Base-by-base conservation (phyloP, 2,888 invertebrate species). In the Dromius quadrimaculatus region DNA sequence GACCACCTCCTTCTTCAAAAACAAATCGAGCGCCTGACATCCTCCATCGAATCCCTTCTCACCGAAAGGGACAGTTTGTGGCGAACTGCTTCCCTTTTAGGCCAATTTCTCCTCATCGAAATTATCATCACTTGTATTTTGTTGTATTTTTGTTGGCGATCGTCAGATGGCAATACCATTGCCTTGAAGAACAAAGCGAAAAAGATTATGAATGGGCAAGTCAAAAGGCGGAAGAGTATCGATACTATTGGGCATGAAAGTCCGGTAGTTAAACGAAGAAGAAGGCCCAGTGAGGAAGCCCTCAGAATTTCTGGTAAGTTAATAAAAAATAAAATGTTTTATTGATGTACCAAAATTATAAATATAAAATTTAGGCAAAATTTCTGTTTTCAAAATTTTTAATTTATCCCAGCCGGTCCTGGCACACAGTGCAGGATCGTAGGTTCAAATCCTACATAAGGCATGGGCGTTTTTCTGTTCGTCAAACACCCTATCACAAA, bases 231-330 rank as follows among this genome's bases (percentile, higher is more conserved):
- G 61, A 89, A 88, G 79, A 90, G 89, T 1, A 87, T 89, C 4
- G 91, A 91, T 79, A 88, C 88, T 57, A 86, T 88, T 69, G 85
- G 84, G 0, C 85, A 85, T 71, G 84, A 83, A 23, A 83, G 84
- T 0, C 85, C 87, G 0, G 85, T 85, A 8, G 85, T 86, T 28
- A 86, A 86, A 74, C 86, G 86, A 72, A 86, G 89, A 22, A 79
- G 87, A 15, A 83, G 94, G 57, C 92, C 93, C 0, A 93, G 93
- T 77, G 93, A 93, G 76, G 90, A 90, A 77, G 90, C 89, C 0
- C 82, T 90, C 77, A 85, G 85, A 72, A 87, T 88, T 71, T 84
- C 28, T 15, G 64, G 50, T 54, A 54, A 15, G 50, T 28, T n/a
- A 2, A 38, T n/a, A n/a, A 34, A 34, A 8, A 34, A 34, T 34